Conservation (phyloP, 30 jellyfish, hydroid and myxozoan species). For the Haliclystus octoradiatus region DNA sequence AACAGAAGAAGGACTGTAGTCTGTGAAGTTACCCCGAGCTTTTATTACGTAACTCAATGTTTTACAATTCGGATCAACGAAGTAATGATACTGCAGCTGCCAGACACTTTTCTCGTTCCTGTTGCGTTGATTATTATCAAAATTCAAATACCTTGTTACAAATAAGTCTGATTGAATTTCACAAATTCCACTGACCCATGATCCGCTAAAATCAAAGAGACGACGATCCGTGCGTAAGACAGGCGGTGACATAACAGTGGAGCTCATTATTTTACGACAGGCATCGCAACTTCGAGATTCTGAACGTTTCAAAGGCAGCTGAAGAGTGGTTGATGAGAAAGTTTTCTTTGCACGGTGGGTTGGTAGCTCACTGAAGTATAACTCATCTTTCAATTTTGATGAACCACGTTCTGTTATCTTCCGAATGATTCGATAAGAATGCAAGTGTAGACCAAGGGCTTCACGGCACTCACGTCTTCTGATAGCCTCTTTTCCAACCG, state of each 20-base stretch:
- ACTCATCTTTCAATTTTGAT: constrained; percentile 22
- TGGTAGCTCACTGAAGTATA: constrained; percentile 54
- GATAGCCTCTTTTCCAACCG: constrained; percentile 35
- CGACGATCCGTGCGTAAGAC: constrained; percentile 5
- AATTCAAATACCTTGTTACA: constrained; percentile 45
- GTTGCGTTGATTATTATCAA: constrained; percentile 4
- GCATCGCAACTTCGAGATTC: constrained; percentile 23
- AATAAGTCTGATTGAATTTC: constrained; percentile 31
- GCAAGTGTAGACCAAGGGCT: constrained; percentile 38
- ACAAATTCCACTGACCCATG: constrained; percentile 48
- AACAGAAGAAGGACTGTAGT: constrained; percentile 9
- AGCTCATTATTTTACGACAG: constrained; percentile 31
- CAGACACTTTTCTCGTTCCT: constrained; percentile 18
- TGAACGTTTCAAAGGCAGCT: constrained; percentile 41
- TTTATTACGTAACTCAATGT: constrained; percentile 39
- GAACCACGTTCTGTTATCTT: constrained; percentile 10
- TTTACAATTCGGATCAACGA: constrained; percentile 37
- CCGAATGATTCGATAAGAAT: constrained; percentile 27
- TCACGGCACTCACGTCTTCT: constrained; percentile 22
- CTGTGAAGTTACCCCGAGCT: constrained; percentile 42
- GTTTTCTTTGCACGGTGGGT: constrained; percentile 24
- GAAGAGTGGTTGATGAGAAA: constrained; percentile 46
- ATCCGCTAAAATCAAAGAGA: constrained; percentile 14
- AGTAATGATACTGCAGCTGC: constrained; percentile 40
- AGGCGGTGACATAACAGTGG: constrained; percentile 11